phyloP scores from a whole-genome alignment of 2,888 invertebrate species.

The Philereme vetulata region DNA sequence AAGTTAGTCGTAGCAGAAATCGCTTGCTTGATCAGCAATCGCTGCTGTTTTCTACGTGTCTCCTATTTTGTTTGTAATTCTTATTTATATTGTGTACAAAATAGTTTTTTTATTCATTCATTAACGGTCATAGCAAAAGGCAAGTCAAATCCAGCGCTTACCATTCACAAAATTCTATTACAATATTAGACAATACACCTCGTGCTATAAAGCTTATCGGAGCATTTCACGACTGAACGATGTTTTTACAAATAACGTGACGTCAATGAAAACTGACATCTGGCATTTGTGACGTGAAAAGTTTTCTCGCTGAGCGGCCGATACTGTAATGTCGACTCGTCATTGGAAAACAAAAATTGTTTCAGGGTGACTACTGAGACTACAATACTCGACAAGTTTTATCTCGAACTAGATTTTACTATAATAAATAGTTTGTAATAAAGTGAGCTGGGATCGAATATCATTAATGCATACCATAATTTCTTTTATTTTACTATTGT shows the following conservation, averaged over 20 bases:
- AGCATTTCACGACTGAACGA: conserved; percentile 8
- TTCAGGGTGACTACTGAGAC: conserved; percentile 1
- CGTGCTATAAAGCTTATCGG: conserved; percentile 14
- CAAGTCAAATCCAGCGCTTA: neutral
- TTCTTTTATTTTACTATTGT: too few species aligned
- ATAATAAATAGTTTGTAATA: too few species aligned
- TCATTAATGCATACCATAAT: too few species aligned
- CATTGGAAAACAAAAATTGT: neutral
- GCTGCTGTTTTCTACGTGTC: too few species aligned
- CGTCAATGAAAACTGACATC: conserved; percentile 4
- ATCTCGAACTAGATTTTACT: too few species aligned
- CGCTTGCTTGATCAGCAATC: too few species aligned
- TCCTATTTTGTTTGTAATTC: too few species aligned
- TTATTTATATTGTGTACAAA: too few species aligned
- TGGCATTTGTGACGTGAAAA: conserved; percentile 7
- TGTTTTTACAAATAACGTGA: conserved; percentile 14
- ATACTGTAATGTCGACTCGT: conserved; percentile 11
- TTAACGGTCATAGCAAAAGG: neutral
- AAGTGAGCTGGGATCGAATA: too few species aligned
- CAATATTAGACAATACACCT: neutral
- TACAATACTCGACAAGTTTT: neutral
- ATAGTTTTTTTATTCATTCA: too few species aligned
- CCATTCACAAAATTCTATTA: neutral
- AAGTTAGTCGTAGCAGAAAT: too few species aligned
- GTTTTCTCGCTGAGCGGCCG: conserved; percentile 4